These are phyloP conservation scores for Smithornis capensis DNA, from an alignment of 2,113 vertebrate species.

Conservation along the genomic window DNA sequence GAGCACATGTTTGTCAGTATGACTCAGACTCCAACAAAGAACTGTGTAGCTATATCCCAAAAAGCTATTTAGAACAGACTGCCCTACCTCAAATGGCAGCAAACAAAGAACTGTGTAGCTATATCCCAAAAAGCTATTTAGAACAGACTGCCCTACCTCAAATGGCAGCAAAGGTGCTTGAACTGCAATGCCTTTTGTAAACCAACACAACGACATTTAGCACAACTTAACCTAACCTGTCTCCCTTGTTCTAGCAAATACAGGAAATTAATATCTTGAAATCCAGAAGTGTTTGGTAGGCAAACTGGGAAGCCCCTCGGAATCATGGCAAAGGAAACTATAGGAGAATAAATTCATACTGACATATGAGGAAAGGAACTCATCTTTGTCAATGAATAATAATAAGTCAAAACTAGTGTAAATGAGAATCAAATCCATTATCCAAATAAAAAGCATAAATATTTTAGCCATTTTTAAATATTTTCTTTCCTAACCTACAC, in stretches of 20 bases:
- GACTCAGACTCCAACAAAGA: neutral
- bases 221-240: neutral
- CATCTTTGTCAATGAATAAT: neutral
- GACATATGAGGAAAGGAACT: neutral
- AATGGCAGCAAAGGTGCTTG: neutral
- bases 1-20: neutral
- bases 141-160: neutral
- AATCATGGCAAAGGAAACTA: neutral
- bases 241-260: neutral
- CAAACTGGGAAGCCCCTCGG: neutral
- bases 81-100: neutral
- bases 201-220: neutral
- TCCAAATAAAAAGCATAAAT: neutral
- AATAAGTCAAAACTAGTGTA: neutral
- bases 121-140: neutral
- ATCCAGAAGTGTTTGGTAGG: neutral
- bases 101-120: neutral
- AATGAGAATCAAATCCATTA: neutral
- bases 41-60: neutral
- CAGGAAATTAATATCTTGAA: neutral
- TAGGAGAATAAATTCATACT: neutral
- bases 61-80: neutral
- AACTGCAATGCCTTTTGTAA: neutral
- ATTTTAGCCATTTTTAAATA: neutral
- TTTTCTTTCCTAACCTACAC: neutral